Evolutionary conservation across 2,888 invertebrate species (phyloP), one percentile per base, ranked within the genome.

Genomic region (Julus scanicus): DNA sequence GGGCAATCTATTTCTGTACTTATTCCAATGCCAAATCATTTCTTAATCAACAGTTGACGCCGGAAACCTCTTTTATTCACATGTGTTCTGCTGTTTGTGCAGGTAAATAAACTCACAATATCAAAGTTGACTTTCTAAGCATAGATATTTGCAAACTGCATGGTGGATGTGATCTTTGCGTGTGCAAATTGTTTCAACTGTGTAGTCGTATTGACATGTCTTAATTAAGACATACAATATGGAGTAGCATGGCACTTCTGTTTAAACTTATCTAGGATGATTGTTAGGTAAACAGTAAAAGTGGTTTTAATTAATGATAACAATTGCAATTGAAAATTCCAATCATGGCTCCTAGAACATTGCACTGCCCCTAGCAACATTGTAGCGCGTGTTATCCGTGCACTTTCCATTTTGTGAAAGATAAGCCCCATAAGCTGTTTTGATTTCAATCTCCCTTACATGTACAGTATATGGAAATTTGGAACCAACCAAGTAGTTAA

Each of bases 1-100:
- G 99, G 91, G 99, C 99, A 89, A 97, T 99, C 91, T 99, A 99
- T 94, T 99, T 99, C 94, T 98, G 97, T 94, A 96, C 99, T 88
- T 99, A 99, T 93, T 98, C 99, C 71, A 96, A 98, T 92, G 96
- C 97, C 90, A 99, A 99, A 93, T 94, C 93, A 88, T 94, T 95
- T 91, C 94, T 95, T 93, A 96, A 96, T 94, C 91, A 94, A 90
- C 91, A 95, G 90, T 93, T 97, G 91, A 89, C 91, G 29, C 96
- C 96, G 3, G 96, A 98, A 91, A 97, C 97, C 48, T 97, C 99
- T 40, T 93, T 97, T 90, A 98, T 98, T 84, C 98, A 99, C 93
- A 96, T 99, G 90, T 95, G 96, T 91, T 98, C 99, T 89, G 99
- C 99, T 86, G 96, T 97, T 88, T 96, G 97, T 92, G 99, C 98